phyloP scores from a whole-genome alignment of 1,140 invertebrate genomes.

The Bombyx mandarina region DNA sequence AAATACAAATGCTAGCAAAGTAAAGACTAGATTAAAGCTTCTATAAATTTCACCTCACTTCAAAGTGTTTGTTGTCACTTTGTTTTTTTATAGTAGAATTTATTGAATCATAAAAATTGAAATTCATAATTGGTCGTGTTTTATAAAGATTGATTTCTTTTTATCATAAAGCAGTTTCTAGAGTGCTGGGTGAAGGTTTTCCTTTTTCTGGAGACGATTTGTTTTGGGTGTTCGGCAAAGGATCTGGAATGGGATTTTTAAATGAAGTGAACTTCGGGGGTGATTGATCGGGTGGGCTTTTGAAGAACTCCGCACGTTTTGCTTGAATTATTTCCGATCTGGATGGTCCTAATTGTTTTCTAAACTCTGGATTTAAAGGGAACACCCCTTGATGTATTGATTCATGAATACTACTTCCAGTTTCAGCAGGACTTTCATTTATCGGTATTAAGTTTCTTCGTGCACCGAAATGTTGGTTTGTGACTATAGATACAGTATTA shows the following conservation, averaged over 20 bases:
- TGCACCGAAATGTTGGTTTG: conserved; percentile 62
- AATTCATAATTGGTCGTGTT: no score
- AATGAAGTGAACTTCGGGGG: conserved; percentile 51
- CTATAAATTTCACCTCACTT: conserved; percentile 48
- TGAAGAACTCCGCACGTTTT: conserved; percentile 72
- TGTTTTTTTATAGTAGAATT: no score
- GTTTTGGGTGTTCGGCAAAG: conserved; percentile 21
- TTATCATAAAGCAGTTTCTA: conserved; percentile 75
- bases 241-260: conserved; percentile 31
- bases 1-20: conserved; percentile 34
- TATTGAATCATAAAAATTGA: no score
- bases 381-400: conserved; percentile 44
- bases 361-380: conserved; percentile 40
- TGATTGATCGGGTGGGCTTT: conserved; percentile 40
- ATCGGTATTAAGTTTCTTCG: conserved; percentile 55
- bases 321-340: conserved; percentile 70
- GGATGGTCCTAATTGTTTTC: conserved; percentile 40
- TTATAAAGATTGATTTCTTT: conserved; percentile 8
- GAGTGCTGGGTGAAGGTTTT: conserved; percentile 59
- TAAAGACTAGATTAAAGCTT: conserved; percentile 69
- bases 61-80: no score
- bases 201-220: conserved; percentile 51
- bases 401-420: conserved; percentile 27
- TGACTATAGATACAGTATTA: conserved; percentile 61
- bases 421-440: conserved; percentile 40